Evolutionary conservation across 1,140 invertebrate species (phyloP), one percentile per base, ranked within the genome.

Genomic region (Bicyclus anynana): DNA sequence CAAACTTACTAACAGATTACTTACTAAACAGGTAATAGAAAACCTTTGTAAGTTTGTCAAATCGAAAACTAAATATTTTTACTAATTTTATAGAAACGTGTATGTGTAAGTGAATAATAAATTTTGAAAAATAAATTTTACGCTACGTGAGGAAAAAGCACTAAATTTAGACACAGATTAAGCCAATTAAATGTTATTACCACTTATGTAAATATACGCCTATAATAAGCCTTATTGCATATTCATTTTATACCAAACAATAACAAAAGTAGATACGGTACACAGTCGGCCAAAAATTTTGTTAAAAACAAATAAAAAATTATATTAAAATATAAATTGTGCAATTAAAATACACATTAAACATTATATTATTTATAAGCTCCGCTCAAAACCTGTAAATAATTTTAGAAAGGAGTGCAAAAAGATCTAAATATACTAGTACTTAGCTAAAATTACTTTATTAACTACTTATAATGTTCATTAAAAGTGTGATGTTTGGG

Each of bases 221-320:
- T n/a, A n/a, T n/a, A n/a, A n/a, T 18, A 35, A 33, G 50, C 29
- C 54, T 37, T 50, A 57, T 57, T 50, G 54, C 54, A 53, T 48
- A n/a, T n/a, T 23, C 17, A 35, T 23, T 20, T 40, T 58, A 57
- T 62, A 62, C 60, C 60, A 53, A 62, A 62, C 60, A 62, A 62
- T 23, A 23, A 23, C 23, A 23, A 23, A 23, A 23, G 29, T 57
- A 63, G 51, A 51, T 33, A 47, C 26, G 27, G 13, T 46, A 54
- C 37, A 60, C 26, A 23, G 17, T 38, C 9, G 16, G 10, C 23
- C 23, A 56, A 53, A 9, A 50, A 29, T 51, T 14, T 5, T 10
- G 48, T 44, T 18, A 44, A 40, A 51, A 48, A 48, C 14, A 49
- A 48, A 26, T 13, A 13, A 37, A 18, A 9, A 14, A 18, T 17